These are phyloP conservation scores for Orchestia grillus DNA, from an alignment of 1,140 invertebrate species.

Conservation along the genomic window DNA sequence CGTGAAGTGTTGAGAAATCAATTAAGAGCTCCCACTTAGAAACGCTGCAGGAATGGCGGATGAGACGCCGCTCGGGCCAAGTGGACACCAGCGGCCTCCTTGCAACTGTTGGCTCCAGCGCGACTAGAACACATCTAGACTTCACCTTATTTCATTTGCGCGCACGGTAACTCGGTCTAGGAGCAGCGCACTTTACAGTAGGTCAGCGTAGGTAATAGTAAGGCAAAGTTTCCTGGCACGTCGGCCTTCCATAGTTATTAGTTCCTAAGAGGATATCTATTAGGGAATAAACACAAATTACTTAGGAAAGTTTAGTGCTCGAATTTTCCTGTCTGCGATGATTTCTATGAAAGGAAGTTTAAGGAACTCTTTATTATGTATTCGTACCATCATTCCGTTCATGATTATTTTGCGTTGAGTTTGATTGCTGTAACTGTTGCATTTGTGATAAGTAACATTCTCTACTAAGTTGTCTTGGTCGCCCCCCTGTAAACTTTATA, in stretches of 20 bases:
- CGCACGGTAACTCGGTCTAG: background rate
- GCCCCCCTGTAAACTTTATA: no score
- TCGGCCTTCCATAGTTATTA: background rate
- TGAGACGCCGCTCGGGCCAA: background rate
- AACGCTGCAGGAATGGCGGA: no score
- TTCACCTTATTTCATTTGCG: background rate
- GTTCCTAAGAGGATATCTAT: background rate
- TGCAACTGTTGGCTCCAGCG: background rate
- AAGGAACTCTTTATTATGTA: background rate
- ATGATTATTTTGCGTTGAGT: background rate
- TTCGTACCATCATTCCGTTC: background rate
- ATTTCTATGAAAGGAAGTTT: background rate
- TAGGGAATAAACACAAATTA: background rate
- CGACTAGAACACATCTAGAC: background rate
- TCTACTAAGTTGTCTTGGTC: no score
- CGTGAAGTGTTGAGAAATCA: background rate
- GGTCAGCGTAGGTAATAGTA: background rate
- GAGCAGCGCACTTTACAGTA: background rate
- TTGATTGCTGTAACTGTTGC: background rate
- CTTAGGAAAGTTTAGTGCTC: background rate
- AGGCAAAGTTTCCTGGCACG: background rate
- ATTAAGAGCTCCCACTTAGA: background rate
- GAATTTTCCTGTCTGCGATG: background rate
- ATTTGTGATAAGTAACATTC: background rate
- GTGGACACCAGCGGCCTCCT: background rate